phyloP scores from a whole-genome alignment of 2,888 invertebrate genomes.

The Drosophila peninsularis region DNA sequence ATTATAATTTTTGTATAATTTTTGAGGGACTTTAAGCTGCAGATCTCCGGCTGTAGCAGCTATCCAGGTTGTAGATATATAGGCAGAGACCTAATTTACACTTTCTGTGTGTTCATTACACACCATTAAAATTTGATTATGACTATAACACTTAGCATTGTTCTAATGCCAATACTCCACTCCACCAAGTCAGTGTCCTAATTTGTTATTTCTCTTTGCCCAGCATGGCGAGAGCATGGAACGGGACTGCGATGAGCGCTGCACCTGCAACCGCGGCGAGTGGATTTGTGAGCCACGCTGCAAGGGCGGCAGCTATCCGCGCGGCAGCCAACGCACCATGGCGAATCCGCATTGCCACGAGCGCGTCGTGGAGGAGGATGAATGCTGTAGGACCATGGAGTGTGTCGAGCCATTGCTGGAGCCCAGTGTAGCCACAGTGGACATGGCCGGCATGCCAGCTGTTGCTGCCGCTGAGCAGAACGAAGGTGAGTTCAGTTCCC shows the following conservation, averaged over 20 bases:
- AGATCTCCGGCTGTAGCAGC: too few species aligned
- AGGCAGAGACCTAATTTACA: not conserved
- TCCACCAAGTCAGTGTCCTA: not conserved
- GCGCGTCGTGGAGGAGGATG: conserved; percentile 88
- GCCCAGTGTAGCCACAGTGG: conserved; percentile 59
- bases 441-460: conserved; percentile 15
- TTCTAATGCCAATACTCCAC: not conserved
- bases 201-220: not conserved
- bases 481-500: conserved; percentile 59
- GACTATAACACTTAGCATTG: not conserved
- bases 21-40: too few species aligned
- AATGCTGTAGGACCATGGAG: conserved; percentile 89
- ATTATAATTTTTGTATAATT: too few species aligned
- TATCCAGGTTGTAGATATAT: too few species aligned
- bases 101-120: not conserved
- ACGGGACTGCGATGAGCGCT: conserved; percentile 91
- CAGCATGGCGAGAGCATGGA: conserved; percentile 90
- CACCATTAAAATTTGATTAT: not conserved
- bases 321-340: conserved; percentile 87
- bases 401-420: conserved; percentile 86
- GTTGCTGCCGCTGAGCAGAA: conserved; percentile 29
- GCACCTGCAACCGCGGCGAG: conserved; percentile 89
- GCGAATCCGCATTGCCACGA: conserved; percentile 91
- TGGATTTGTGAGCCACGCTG: conserved; percentile 92
- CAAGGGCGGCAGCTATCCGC: conserved; percentile 88